phyloP scores from a whole-genome alignment of 2,113 vertebrate species.

The Myxocyprinus asiaticus region DNA sequence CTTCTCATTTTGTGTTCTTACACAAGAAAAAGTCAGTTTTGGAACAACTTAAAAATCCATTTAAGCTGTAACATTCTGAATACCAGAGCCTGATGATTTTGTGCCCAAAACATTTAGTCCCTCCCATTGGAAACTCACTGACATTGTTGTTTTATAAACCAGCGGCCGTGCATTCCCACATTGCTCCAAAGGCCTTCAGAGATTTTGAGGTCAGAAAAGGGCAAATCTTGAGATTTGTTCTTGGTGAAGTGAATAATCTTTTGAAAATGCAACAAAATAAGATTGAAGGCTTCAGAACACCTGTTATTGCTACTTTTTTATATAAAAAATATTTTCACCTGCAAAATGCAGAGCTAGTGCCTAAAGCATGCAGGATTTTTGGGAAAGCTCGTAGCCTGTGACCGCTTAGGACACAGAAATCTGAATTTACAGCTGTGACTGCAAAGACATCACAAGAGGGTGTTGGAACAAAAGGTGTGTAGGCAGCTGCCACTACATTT shows the following conservation, averaged over 20 bases:
- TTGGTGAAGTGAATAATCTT: conserved; percentile 65
- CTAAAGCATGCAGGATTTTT: neutral
- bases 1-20: too few species aligned
- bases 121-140: conserved; percentile 66
- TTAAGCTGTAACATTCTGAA: conserved; percentile 45
- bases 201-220: conserved; percentile 73
- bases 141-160: conserved; percentile 70
- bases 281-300: neutral
- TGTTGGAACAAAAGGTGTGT: conserved; percentile 71
- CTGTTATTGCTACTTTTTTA: neutral
- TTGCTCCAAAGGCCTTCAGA: conserved; percentile 64
- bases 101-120: conserved; percentile 32
- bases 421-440: conserved; percentile 47
- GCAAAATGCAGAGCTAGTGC: neutral
- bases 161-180: conserved; percentile 70
- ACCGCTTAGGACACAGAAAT: conserved; percentile 19
- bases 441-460: conserved; percentile 47
- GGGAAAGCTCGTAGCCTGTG: conserved; percentile 8
- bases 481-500: conserved; percentile 68
- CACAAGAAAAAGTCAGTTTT: too few species aligned
- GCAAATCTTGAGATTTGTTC: conserved; percentile 61
- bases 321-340: neutral
- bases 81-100: conserved; percentile 55
- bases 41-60: too few species aligned
- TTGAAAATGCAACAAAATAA: conserved; percentile 26